A percentile compares a stretch with the other conserved stretches of the same genome.
These are phyloP conservation scores for Saguinus midas DNA, from an alignment of 2,113 vertebrate genomes.

Conservation along the genomic window DNA sequence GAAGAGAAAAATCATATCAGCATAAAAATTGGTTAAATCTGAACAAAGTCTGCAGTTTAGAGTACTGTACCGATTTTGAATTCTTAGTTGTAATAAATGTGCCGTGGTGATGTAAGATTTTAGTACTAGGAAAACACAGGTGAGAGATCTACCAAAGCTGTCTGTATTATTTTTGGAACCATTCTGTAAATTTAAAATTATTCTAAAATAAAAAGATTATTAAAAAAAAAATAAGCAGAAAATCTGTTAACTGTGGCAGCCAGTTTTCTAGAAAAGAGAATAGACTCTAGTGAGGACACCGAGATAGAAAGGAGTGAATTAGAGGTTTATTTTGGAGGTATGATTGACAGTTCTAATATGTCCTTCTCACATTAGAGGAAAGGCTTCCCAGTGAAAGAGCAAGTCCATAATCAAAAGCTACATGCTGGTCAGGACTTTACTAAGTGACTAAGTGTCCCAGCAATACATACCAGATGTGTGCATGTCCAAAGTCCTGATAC, in stretches of 20 bases:
- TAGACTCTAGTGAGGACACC: not conserved
- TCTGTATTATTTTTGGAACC: not conserved
- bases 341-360: not conserved
- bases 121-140: not conserved
- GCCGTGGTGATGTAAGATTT: not conserved
- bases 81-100: not conserved
- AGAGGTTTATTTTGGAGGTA: not conserved
- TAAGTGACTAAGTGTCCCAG: not conserved
- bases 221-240: not conserved
- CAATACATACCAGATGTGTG: slow-evolving; percentile 58
- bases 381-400: not conserved
- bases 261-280: not conserved
- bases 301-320: not conserved
- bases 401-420: slow-evolving; percentile 1
- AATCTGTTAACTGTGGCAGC: not conserved
- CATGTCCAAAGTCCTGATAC: not conserved
- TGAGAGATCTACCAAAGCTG: not conserved
- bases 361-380: not conserved
- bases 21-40: not conserved
- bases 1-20: not conserved
- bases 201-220: not conserved
- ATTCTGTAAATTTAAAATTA: not conserved
- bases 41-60: not conserved
- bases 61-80: not conserved
- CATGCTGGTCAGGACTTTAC: not conserved